Evolutionary conservation across 2,113 vertebrate genomes (phyloP), one percentile per base, ranked within the genome.

Genomic region (Rhizomys pruinosus): DNA sequence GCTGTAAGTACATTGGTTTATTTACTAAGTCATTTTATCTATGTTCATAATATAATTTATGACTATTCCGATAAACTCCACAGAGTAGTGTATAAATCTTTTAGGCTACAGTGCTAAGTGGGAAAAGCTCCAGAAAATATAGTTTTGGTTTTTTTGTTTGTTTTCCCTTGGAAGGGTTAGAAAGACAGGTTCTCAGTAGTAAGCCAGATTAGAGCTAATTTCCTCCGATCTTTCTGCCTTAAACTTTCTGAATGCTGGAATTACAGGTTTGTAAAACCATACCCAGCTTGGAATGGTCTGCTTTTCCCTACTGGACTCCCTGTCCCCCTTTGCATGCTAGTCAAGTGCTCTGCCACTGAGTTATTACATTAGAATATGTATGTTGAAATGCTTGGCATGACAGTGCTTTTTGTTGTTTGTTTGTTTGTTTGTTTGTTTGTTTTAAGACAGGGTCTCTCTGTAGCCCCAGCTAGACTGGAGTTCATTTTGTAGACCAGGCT

Each of bases 31-130:
- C 22, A 71, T 52, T 71, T 89, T 91, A 8, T 91, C 61, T 91
- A 19, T 95, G 52, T 92, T 95, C 72, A 64, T 79, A 68, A 91
- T 80, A 1, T 90, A 89, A 92, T 89, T 59, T 90, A 52, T 79
- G 88, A 80, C 66, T 91, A 10, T 85, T 95, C 44, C 94, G 77
- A 84, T 8, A 82, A 52, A 9, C 47, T 92, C 82, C 87, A 66
- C 39, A 82, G 87, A 85, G 88, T 91, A 73, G 34, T 77, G 32
- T 95, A 61, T 79, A 69, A n/a, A 17, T 91, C 16, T 81, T 61
- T 94, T 89, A 91, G 85, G 76, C 23, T 86, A 27, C 6, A 76
- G 59, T 59, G n/a, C 66, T 81, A 55, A 90, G 74, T 76, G 77
- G 37, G 71, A 22, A 66, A 85, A 87, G 42, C 29, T 89, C 34